Evolutionary conservation across 2,888 invertebrate species (phyloP).

Genomic region (Agrotis segetum): DNA sequence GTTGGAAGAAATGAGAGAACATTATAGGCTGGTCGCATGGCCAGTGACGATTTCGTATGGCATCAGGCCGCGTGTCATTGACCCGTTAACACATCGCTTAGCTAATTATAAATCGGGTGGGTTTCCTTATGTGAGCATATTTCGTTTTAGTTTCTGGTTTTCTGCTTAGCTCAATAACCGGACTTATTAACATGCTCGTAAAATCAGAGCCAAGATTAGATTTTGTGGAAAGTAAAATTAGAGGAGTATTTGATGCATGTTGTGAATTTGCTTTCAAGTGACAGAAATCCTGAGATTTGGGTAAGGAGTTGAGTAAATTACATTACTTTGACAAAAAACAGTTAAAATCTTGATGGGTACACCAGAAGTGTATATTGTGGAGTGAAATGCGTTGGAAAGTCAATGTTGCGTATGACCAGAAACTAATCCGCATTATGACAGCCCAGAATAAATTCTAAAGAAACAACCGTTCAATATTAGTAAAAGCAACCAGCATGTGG

Average conservation of each 20-base stretch:
- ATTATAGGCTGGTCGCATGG: constrained; percentile 65
- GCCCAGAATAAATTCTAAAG: neutral
- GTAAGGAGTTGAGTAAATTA: constrained; percentile 1
- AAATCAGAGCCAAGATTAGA: constrained; percentile 52
- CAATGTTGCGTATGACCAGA: constrained; percentile 1
- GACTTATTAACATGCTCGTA: constrained; percentile 54
- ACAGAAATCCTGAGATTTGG: constrained; percentile 1
- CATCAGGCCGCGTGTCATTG: constrained; percentile 84
- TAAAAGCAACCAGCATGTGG: constrained; percentile 6
- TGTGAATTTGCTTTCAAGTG: constrained; percentile 36
- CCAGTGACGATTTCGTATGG: constrained; percentile 77
- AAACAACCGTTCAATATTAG: neutral
- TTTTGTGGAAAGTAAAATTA: constrained; percentile 44
- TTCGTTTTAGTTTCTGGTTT: constrained; percentile 62
- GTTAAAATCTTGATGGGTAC: constrained; percentile 21
- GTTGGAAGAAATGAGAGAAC: constrained; percentile 64
- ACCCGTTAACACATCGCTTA: constrained; percentile 86
- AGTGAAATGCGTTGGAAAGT: neutral
- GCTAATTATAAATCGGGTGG: constrained; percentile 85
- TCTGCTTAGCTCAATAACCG: constrained; percentile 49
- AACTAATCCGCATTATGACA: neutral
- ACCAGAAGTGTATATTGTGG: constrained; percentile 8
- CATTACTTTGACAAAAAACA: constrained; percentile 25
- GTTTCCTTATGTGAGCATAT: constrained; percentile 78
- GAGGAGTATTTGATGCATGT: constrained; percentile 40